phyloP scores from a whole-genome alignment of 2,888 invertebrate species.

The Microdon myrmicae region DNA sequence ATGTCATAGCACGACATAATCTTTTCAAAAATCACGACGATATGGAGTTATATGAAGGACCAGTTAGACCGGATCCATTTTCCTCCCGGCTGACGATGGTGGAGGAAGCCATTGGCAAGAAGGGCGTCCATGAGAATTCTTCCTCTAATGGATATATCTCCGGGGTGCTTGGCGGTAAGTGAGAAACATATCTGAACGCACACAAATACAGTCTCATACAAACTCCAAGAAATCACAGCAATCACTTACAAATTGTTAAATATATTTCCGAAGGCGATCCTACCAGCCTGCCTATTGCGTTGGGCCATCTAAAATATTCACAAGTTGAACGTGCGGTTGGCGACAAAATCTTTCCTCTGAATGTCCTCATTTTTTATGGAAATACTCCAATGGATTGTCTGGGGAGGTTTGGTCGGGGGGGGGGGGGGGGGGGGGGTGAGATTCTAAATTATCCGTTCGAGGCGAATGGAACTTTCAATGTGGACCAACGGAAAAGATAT shows the following conservation, averaged over 20 bases:
- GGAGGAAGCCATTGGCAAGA: slow-evolving; percentile 63
- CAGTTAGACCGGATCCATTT: slow-evolving; percentile 86
- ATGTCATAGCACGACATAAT: slow-evolving; percentile 87
- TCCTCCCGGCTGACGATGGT: slow-evolving; percentile 62
- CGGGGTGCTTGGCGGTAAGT: slow-evolving; percentile 64
- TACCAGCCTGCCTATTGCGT: slow-evolving; percentile 14
- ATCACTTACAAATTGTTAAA: slow-evolving; percentile 22
- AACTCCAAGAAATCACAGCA: slow-evolving; percentile 30
- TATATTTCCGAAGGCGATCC: slow-evolving; percentile 14
- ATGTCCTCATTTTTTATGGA: too few relatives aligned
- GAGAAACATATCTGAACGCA: slow-evolving; percentile 13
- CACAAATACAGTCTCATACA: slow-evolving; percentile 1
- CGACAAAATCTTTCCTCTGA: too few relatives aligned
- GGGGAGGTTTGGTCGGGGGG: too few relatives aligned
- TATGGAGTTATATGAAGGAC: slow-evolving; percentile 87
- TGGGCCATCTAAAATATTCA: too few relatives aligned
- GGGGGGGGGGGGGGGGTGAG: too few relatives aligned
- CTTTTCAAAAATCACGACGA: slow-evolving; percentile 90
- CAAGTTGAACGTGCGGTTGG: too few relatives aligned
- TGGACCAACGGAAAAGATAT: too few relatives aligned
- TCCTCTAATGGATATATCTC: slow-evolving; percentile 60
- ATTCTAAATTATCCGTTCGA: too few relatives aligned
- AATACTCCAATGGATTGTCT: too few relatives aligned
- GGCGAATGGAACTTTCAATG: too few relatives aligned
- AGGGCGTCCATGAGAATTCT: slow-evolving; percentile 59